Base-by-base conservation (phyloP, 2,797 vertebrate genomes). In the Chanos chanos region DNA sequence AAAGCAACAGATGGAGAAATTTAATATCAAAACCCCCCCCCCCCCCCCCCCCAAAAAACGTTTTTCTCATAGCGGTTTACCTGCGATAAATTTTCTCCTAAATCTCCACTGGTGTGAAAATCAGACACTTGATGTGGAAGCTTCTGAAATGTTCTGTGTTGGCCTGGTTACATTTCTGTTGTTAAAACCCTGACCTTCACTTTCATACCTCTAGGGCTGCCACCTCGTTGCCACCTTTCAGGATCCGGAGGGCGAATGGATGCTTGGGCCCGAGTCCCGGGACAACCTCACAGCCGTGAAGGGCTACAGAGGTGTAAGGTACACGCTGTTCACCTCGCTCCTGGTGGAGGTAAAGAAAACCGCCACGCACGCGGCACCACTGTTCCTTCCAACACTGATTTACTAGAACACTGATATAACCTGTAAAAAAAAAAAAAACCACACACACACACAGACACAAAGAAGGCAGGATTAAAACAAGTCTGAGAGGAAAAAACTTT, bases 361-460 rank as follows among this genome's bases (percentile, higher is more conserved):
- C 92, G 25, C 74, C 83, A 64, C 90, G 89, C 39, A 99, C 86
- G 22, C 86, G 83, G 22, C 96, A 98, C 95, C 96, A 97, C 12
- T 91, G 90, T 61, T 98, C 94, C 82, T 90, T 96, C 97, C 97
- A 99, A 63, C 89, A 88, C 68, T 93, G 92, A 56, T 90, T 92
- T 61, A 94, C 83, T 80, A 95, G 86, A 70, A 95, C 88, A 0
- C 89, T 94, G 61, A 99, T 89, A 69, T 90, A 90, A 34, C 96
- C 97, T 98, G 74, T 6, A 52, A 33, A 7, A 64, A 41, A n/a
- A n/a, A n/a, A n/a, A n/a, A n/a, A n/a, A n/a, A n/a, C n/a, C n/a
- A 33, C 7, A 55, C 37, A 67, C 6, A 24, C 45, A 28, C 33
- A 34, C 21, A 51, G 24, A 34, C 4, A 25, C 16, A 45, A 8